Conservation (phyloP, 2,113 vertebrate species). For the Morone chrysops region DNA sequence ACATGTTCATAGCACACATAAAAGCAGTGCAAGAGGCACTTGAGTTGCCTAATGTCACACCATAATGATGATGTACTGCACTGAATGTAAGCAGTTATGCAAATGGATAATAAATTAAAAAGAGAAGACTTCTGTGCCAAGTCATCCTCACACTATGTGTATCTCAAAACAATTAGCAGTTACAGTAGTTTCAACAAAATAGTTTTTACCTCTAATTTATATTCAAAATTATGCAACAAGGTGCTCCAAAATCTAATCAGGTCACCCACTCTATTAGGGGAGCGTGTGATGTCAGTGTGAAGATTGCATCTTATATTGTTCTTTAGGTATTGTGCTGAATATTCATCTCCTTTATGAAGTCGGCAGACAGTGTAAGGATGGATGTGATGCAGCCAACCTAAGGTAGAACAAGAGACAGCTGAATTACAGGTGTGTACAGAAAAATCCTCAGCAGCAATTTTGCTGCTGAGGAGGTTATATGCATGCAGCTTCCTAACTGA, state of each 20-base stretch:
- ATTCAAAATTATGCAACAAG: conserved; percentile 35
- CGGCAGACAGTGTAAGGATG: background rate
- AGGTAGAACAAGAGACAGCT: background rate
- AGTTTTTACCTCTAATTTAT: conserved; percentile 22
- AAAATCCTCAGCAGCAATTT: no score
- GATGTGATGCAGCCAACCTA: background rate
- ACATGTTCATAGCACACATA: conserved; percentile 19
- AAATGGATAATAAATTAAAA: conserved; percentile 39
- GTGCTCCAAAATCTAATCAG: conserved; percentile 37
- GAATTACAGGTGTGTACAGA: background rate
- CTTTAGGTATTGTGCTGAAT: conserved; percentile 27
- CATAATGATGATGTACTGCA: conserved; percentile 34
- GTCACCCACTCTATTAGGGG: conserved; percentile 19
- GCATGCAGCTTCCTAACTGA: background rate
- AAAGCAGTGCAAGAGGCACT: conserved; percentile 29
- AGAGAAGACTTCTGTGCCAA: conserved; percentile 3
- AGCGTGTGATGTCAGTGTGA: conserved; percentile 29
- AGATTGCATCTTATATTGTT: conserved; percentile 16
- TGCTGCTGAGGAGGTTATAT: background rate
- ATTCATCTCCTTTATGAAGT: background rate
- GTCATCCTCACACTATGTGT: conserved; percentile 3
- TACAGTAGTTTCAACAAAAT: conserved; percentile 24
- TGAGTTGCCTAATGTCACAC: conserved; percentile 32
- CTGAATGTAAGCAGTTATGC: conserved; percentile 33
- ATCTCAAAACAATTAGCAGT: conserved; percentile 44